Percentiles rank a stretch among this genome's conserved stretches.
Conservation (phyloP, 2,113 vertebrate species). For the Corythaeola cristata region DNA sequence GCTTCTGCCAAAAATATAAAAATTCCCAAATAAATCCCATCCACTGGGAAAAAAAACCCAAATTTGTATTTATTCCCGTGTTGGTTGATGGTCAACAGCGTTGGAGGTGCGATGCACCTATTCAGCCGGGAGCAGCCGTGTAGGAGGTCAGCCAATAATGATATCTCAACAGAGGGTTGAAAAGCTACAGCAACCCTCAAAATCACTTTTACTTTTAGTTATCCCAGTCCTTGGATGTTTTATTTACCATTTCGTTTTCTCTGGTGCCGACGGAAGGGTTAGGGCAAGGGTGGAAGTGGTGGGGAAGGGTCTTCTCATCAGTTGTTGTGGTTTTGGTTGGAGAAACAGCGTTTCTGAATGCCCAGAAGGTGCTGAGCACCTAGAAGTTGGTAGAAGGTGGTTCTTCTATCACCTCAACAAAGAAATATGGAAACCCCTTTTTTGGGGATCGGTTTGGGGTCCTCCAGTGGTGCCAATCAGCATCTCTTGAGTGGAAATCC, state of each 20-base stretch:
- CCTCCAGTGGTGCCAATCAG: background rate
- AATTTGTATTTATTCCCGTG: background rate
- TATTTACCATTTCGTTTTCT: background rate
- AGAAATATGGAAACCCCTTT: background rate
- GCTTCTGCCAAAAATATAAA: background rate
- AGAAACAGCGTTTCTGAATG: background rate
- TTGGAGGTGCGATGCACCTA: background rate
- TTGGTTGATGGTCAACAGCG: background rate
- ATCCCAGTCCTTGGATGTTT: background rate
- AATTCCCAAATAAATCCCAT: background rate
- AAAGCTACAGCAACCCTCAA: background rate
- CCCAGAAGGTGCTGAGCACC: background rate
- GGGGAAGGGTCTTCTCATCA: background rate
- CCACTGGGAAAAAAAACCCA: rapidly evolving
- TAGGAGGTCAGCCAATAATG: background rate
- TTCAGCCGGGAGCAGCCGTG: conserved; percentile 2
- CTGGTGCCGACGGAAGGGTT: background rate
- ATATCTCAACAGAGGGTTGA: background rate
- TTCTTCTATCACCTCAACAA: background rate
- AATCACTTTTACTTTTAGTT: background rate
- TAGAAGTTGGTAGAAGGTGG: background rate
- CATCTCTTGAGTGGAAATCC: background rate
- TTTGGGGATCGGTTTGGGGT: background rate
- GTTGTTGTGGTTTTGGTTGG: background rate
- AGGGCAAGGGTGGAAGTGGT: background rate